A percentile compares a stretch with the other conserved stretches of the same genome.
These are phyloP conservation scores for Verasper variegatus DNA, from an alignment of 2,113 vertebrate species.

Conservation along the genomic window DNA sequence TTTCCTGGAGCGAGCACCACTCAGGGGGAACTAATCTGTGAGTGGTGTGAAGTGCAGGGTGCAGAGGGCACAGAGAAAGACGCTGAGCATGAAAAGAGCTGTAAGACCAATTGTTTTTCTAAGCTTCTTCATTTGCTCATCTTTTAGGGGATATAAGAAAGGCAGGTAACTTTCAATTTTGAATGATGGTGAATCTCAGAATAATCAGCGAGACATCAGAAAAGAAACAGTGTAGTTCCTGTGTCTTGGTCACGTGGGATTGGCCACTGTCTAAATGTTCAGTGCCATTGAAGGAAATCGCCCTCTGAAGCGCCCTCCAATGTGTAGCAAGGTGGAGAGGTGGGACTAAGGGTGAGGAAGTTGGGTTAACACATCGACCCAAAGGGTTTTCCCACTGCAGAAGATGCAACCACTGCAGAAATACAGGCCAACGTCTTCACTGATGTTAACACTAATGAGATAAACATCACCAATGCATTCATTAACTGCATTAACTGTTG, in stretches of 20 bases:
- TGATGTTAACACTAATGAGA: no score
- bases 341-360: background rate
- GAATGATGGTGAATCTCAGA: background rate
- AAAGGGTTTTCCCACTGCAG: background rate
- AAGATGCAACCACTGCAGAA: background rate
- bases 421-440: no score
- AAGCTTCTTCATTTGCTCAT: slow-evolving; percentile 32
- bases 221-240: background rate
- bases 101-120: slow-evolving; percentile 39
- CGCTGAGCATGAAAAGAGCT: slow-evolving; percentile 59
- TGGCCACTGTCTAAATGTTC: background rate
- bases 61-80: slow-evolving; percentile 58
- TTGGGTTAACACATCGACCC: background rate
- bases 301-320: no score
- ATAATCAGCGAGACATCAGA: background rate
- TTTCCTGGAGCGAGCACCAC: slow-evolving; percentile 77
- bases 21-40: slow-evolving; percentile 81
- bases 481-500: background rate
- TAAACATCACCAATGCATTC: background rate
- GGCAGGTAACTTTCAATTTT: slow-evolving; percentile 15
- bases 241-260: background rate
- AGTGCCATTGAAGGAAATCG: background rate
- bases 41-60: slow-evolving; percentile 75
- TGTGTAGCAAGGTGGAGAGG: background rate
- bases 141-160: slow-evolving; percentile 39